Conservation (phyloP, 2,888 invertebrate species). For the Peribatodes rhomboidaria region DNA sequence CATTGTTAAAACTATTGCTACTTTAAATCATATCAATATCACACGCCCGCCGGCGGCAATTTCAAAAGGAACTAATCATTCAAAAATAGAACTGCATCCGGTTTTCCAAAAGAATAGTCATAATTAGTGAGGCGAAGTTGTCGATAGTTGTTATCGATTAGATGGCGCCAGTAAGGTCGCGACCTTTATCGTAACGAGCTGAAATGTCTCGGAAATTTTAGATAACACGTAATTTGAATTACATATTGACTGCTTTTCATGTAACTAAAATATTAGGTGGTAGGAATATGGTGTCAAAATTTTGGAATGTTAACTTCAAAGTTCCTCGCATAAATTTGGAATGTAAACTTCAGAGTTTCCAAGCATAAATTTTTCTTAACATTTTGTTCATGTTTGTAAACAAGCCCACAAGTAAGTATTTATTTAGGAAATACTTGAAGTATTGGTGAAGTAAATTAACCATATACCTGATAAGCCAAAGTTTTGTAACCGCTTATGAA, state of each 20-base stretch:
- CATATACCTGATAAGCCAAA: neutral
- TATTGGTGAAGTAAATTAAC: neutral
- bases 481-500: neutral
- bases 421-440: no score
- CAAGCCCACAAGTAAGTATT: no score
- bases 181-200: constrained; percentile 52
- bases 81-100: constrained; percentile 53
- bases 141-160: constrained; percentile 51
- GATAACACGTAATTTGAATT: constrained; percentile 53
- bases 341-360: no score
- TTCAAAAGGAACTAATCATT: constrained; percentile 42
- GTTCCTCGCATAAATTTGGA: no score
- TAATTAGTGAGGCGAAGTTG: constrained; percentile 46
- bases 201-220: constrained; percentile 51
- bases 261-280: neutral
- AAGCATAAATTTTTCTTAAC: neutral
- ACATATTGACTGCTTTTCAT: constrained; percentile 26
- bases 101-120: constrained; percentile 39
- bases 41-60: constrained; percentile 22
- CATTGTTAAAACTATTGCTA: constrained; percentile 21
- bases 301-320: no score
- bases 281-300: neutral
- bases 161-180: constrained; percentile 63
- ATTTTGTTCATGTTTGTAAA: neutral
- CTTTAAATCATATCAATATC: constrained; percentile 32